Evolutionary conservation across 2,113 vertebrate species (phyloP), one percentile per base, ranked within the genome.

Genomic region (Hypomesus transpacificus): DNA sequence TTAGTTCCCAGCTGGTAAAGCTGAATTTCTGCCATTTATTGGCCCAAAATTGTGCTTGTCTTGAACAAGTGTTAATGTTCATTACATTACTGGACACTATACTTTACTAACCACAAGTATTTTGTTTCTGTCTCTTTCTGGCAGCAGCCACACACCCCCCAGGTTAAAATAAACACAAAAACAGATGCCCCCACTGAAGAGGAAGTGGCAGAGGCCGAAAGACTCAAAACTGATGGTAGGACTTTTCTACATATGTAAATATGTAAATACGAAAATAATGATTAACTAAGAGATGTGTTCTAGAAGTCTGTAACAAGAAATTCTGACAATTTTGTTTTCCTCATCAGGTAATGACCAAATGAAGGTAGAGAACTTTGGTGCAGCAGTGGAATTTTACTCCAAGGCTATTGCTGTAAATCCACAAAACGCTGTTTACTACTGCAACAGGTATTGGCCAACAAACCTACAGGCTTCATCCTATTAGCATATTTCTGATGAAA

Each of bases 341-440:
- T 66, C 20, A 63, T 4, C 56, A 99, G 97, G 97, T 3, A 99
- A 99, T 0, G 96, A 98, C 58, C 96, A 98, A 46, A 99, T 99
- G 97, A 98, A 96, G 74, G 90, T 92, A 11, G 97, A 99, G 1
- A 97, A 98, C 83, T 98, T 94, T 0, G 89, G 92, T 21, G 94
- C 93, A 0, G 96, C 97, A 0, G 92, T 98, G 20, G 92, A 92
- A 64, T 96, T 95, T 81, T 99, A 99, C 28, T 95, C 95, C 0
- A 95, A 95, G 87, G 97, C 97, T 73, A 96, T 99, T 3, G 91
- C 94, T 46, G 76, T 98, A 59, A 97, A 99, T 77, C 94, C 95
- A 0, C 89, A 93, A 82, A 99, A 98, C 1, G 96, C 96, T 0
- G 97, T 99, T 20, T 99, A 99, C 71, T 98, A 93, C 87, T 99